Evolutionary conservation across 1,140 invertebrate genomes (phyloP).

Genomic region (Dryas iulia): DNA sequence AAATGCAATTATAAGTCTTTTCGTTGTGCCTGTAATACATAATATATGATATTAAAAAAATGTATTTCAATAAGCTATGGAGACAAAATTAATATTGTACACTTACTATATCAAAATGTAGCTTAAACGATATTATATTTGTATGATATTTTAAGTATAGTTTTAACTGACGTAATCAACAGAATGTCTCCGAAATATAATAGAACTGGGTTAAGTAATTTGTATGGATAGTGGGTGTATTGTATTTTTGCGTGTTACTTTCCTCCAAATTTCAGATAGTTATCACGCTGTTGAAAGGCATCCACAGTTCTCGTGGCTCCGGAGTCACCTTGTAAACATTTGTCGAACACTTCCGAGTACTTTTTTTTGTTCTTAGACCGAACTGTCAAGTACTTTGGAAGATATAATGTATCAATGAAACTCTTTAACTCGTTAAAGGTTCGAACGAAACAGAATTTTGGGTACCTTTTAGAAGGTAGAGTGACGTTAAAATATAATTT

Average conservation of each 20-base stretch:
- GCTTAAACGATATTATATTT: background rate
- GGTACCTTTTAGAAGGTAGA: slow-evolving; percentile 51
- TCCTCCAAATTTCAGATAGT: background rate
- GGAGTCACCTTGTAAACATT: too few relatives aligned
- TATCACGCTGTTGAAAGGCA: slow-evolving; percentile 43
- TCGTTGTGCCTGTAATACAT: background rate
- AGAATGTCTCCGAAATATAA: background rate
- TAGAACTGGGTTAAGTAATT: too few relatives aligned
- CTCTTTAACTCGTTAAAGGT: slow-evolving; percentile 39
- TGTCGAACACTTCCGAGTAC: slow-evolving; percentile 27
- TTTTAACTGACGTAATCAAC: background rate
- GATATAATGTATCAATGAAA: slow-evolving; percentile 24
- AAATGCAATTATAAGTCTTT: background rate
- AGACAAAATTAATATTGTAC: background rate
- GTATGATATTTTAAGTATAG: background rate
- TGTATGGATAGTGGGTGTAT: background rate
- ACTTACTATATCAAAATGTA: background rate
- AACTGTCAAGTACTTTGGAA: slow-evolving; percentile 32
- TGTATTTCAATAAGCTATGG: background rate
- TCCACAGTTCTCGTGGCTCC: slow-evolving; percentile 46
- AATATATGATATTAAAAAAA: background rate
- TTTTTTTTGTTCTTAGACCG: slow-evolving; percentile 38
- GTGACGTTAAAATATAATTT: slow-evolving; percentile 23
- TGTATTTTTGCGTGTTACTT: background rate
- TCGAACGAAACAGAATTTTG: slow-evolving; percentile 49